Evolutionary conservation across 2,797 vertebrate species (phyloP).

Genomic region (Chelmon rostratus): DNA sequence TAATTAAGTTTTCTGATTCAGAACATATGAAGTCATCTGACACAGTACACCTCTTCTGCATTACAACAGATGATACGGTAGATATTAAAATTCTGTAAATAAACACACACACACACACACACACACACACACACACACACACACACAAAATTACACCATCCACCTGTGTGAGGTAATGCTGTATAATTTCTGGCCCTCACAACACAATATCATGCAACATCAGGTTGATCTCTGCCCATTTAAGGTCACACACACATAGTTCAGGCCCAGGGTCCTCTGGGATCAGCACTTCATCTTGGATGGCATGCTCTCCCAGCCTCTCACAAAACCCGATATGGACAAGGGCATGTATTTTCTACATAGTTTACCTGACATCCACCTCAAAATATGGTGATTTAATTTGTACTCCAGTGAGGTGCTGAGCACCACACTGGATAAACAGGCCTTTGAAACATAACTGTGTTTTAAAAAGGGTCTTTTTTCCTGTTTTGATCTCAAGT

Average conservation of each 20-base stretch:
- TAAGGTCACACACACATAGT: slow-evolving; percentile 74
- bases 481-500: neutral
- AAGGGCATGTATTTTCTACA: slow-evolving; percentile 37
- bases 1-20: neutral
- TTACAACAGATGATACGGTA: neutral
- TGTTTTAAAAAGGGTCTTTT: neutral
- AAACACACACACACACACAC: slow-evolving; percentile 6
- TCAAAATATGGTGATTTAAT: slow-evolving; percentile 18
- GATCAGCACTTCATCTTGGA: slow-evolving; percentile 56
- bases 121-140: slow-evolving; percentile 8
- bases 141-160: slow-evolving; percentile 1
- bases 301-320: slow-evolving; percentile 59
- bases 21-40: neutral
- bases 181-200: slow-evolving; percentile 12
- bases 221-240: slow-evolving; percentile 77
- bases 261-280: slow-evolving; percentile 62
- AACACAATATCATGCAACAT: slow-evolving; percentile 40
- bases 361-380: slow-evolving; percentile 23
- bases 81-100: slow-evolving; percentile 13
- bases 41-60: neutral
- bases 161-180: slow-evolving; percentile 26
- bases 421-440: neutral
- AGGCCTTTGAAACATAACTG: neutral
- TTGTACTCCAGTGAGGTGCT: neutral
- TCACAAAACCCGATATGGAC: slow-evolving; percentile 61